Percentiles rank a stretch among this genome's conserved stretches.
Evolutionary conservation across 2,113 vertebrate species (phyloP).

Genomic region (Atrichornis clamosus): DNA sequence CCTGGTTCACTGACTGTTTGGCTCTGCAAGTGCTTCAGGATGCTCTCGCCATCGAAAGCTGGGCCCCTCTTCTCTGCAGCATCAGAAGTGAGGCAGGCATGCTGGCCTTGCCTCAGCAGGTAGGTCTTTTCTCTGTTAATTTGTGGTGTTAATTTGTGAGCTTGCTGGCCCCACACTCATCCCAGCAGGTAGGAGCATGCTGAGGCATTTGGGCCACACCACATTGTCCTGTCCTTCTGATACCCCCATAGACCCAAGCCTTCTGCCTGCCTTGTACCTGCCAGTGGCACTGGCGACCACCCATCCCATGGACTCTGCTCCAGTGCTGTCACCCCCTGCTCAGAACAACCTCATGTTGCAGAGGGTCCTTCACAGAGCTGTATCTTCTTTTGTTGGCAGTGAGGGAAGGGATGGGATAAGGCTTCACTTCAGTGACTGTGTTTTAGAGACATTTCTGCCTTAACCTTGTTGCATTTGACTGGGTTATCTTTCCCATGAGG

Average conservation of each 20-base stretch:
- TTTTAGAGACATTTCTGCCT: not conserved
- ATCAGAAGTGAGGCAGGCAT: not conserved
- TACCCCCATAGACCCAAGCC: not conserved
- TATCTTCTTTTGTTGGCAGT: not conserved
- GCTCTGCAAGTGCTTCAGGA: not conserved
- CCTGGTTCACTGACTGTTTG: not conserved
- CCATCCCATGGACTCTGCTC: not conserved
- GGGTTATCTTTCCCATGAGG: not conserved
- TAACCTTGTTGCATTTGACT: not conserved
- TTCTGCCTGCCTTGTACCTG: not conserved
- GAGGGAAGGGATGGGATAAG: not conserved
- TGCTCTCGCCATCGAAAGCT: rapidly evolving
- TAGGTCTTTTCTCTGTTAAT: not conserved
- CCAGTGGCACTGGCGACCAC: not conserved
- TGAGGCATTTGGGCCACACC: rapidly evolving
- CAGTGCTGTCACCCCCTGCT: not conserved
- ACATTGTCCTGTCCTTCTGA: not conserved
- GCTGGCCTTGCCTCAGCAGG: not conserved
- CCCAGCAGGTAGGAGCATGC: not conserved
- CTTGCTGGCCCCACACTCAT: rapidly evolving
- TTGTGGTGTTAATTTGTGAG: not conserved
- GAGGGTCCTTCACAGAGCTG: not conserved
- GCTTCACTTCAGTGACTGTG: not conserved
- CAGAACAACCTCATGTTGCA: not conserved
- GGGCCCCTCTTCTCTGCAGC: not conserved